These are phyloP conservation scores for Doryteuthis pealeii DNA, from an alignment of 1,140 invertebrate species.

Conservation along the genomic window DNA sequence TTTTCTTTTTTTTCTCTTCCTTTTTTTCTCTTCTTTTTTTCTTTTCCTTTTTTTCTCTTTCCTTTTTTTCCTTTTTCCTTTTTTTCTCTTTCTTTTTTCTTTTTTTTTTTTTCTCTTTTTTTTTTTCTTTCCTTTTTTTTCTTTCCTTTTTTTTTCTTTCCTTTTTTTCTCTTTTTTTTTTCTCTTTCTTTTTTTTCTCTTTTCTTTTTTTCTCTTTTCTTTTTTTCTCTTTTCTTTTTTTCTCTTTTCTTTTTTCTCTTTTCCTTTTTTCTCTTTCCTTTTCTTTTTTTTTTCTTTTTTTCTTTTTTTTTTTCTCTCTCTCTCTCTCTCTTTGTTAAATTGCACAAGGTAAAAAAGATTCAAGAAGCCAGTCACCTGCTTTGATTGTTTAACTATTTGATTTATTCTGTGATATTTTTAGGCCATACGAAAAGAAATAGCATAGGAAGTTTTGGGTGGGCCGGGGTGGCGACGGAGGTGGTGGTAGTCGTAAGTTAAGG, in stretches of 20 bases:
- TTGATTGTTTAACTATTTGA: no score
- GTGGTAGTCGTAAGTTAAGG: no score
- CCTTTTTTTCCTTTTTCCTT: not conserved
- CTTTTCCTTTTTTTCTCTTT: not conserved
- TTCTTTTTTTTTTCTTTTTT: not conserved
- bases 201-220: not conserved
- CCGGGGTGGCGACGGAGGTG: no score
- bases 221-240: not conserved
- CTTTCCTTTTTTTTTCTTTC: not conserved
- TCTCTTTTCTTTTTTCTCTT: not conserved
- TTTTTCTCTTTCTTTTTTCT: not conserved
- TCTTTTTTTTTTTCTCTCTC: not conserved
- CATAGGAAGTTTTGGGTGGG: no score
- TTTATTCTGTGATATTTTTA: no score
- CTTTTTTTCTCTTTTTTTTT: not conserved
- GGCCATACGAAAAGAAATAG: no score
- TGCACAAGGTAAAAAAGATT: no score
- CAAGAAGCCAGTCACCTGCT: no score
- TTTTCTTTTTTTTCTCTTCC: not conserved
- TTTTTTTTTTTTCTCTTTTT: slow-evolving; percentile 3
- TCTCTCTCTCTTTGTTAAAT: no score
- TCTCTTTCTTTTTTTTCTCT: not conserved
- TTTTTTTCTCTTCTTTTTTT: not conserved
- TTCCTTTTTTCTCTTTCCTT: not conserved
- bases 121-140: not conserved